Conservation (phyloP, 2,113 vertebrate species). For the Steatornis caripensis region DNA sequence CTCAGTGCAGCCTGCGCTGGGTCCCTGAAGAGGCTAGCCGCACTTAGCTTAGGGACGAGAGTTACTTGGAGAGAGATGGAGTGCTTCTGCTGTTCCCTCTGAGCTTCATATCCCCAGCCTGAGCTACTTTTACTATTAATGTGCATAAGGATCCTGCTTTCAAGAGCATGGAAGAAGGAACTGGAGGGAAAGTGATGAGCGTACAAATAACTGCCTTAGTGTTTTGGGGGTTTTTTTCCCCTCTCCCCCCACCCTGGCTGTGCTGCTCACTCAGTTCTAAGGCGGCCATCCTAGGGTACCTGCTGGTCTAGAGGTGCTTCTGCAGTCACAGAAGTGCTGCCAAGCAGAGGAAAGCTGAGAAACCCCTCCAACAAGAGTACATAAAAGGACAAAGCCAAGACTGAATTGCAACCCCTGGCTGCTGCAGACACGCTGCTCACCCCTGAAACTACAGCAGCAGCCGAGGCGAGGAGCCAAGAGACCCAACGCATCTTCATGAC, state of each 20-base stretch:
- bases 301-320: neutral
- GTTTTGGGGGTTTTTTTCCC: neutral
- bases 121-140: neutral
- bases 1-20: neutral
- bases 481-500: rapidly evolving
- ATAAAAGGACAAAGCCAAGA: neutral
- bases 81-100: neutral
- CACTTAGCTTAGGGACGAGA: neutral
- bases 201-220: neutral
- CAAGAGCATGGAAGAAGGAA: neutral
- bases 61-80: neutral
- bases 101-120: neutral
- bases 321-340: neutral
- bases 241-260: no score
- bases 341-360: neutral
- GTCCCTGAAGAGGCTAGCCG: neutral
- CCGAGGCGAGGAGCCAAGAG: neutral
- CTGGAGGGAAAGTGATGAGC: neutral
- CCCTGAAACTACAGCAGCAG: neutral
- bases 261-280: neutral
- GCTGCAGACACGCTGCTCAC: neutral
- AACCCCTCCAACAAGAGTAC: neutral
- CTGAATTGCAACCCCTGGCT: rapidly evolving
- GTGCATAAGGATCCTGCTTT: neutral
- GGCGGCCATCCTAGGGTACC: neutral